phyloP scores from a whole-genome alignment of 2,888 invertebrate genomes.

The Lithophane ornitopus region DNA sequence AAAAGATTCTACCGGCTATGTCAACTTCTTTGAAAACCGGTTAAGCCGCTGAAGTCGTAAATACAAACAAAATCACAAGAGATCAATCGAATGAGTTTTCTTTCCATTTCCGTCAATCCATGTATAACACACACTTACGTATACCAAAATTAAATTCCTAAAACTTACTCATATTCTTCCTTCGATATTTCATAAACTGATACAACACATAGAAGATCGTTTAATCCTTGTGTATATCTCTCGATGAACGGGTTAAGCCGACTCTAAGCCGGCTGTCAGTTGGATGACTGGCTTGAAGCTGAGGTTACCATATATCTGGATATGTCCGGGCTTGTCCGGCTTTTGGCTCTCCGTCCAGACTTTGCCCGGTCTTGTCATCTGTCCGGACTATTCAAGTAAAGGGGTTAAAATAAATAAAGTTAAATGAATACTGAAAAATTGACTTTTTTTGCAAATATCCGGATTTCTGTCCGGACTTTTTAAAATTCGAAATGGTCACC shows the following conservation, averaged over 20 bases:
- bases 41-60: background rate
- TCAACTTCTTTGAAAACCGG: background rate
- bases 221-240: constrained; percentile 27
- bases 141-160: background rate
- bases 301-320: no score
- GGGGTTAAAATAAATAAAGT: background rate
- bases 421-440: background rate
- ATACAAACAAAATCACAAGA: background rate
- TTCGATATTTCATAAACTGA: constrained; percentile 17
- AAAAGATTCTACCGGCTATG: background rate
- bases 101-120: background rate
- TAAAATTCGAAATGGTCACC: background rate
- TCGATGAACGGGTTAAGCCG: constrained; percentile 35
- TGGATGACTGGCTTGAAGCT: constrained; percentile 10
- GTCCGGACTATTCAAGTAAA: background rate
- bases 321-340: background rate
- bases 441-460: background rate
- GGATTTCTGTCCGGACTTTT: background rate
- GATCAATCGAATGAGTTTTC: background rate
- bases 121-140: background rate
- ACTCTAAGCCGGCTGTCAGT: constrained; percentile 45
- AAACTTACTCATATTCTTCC: background rate
- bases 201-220: constrained; percentile 1
- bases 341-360: no score
- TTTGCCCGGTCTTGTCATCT: background rate